phyloP scores from a whole-genome alignment of 2,888 invertebrate species.

The Acanthosepion esculentum region DNA sequence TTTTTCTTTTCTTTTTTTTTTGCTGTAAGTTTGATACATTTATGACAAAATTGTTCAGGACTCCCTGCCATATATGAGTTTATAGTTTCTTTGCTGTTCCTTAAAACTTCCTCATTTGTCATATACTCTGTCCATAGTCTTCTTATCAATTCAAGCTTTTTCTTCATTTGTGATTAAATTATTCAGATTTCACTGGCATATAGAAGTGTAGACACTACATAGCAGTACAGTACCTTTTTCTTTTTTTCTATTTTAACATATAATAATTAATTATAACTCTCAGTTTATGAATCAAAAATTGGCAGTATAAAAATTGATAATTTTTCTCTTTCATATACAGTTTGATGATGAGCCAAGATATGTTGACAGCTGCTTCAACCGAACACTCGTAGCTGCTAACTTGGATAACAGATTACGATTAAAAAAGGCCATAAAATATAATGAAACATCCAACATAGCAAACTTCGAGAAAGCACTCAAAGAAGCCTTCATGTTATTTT shows the following conservation, averaged over 20 bases:
- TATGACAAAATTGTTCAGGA: too few species aligned
- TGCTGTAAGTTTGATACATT: too few species aligned
- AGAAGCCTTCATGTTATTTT: slow-evolving; percentile 87
- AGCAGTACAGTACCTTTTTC: too few species aligned
- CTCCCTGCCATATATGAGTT: too few species aligned
- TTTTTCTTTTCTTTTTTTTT: too few species aligned
- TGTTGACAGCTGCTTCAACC: slow-evolving; percentile 89
- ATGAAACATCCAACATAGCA: slow-evolving; percentile 86
- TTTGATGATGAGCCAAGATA: slow-evolving; percentile 84
- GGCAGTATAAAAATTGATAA: not conserved
- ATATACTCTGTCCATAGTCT: too few species aligned
- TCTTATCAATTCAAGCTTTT: too few species aligned
- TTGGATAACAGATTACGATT: slow-evolving; percentile 75
- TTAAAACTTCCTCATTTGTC: too few species aligned
- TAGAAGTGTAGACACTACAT: too few species aligned
- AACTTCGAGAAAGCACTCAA: slow-evolving; percentile 88
- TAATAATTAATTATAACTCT: not conserved
- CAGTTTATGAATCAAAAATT: not conserved
- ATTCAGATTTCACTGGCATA: too few species aligned
- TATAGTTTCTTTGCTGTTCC: too few species aligned
- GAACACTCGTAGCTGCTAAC: slow-evolving; percentile 89
- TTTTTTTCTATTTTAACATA: not conserved
- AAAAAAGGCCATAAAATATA: slow-evolving; percentile 75
- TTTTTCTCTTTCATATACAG: slow-evolving; percentile 62
- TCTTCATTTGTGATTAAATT: too few species aligned